Evolutionary conservation across 2,888 invertebrate species (phyloP), one percentile per base, ranked within the genome.

Genomic region (Gnatocerus cornutus): DNA sequence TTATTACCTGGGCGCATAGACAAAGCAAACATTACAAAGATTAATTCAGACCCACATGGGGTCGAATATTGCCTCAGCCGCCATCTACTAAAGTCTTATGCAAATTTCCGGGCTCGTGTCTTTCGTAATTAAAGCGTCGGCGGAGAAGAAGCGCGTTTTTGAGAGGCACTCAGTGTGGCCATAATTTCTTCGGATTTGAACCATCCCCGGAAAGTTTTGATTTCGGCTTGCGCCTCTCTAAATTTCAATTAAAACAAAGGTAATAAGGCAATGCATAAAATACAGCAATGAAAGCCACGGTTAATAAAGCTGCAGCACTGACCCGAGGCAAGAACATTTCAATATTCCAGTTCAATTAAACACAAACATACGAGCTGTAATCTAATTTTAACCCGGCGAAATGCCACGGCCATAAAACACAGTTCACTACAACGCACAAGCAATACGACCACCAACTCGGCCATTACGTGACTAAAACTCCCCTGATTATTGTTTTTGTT

Each of bases 321-420:
- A 72, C 72, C 72, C 70, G 70, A 50, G 72, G 71, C 71, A 71
- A 71, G 71, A 71, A 71, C 71, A 71, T 71, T 71, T 71, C 69
- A 71, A 71, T 71, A 69, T 72, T 72, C 72, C 66, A 70, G 70
- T 72, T 72, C 72, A 72, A 72, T 72, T 72, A 62, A 72, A 72
- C 72, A 68, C 72, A 72, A 72, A 72, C 72, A 72, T 70, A 72
- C 72, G 64, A 68, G 63, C 70, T 56, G 50, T 72, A 72, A 72
- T 72, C 72, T 70, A 72, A 72, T 72, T 72, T 72, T 72, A 70
- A 70, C 64, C 61, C 59, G 55, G 70, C 53, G 69, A 72, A 72
- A 72, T 68, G 70, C 70, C 70, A 68, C 63, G 67, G 55, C 70
- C 30, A 55, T 72, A 72, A 70, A 72, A 72, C 63, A 70, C 58